Evolutionary conservation across 2,113 vertebrate genomes (phyloP).

Genomic region (Butorides virescens): DNA sequence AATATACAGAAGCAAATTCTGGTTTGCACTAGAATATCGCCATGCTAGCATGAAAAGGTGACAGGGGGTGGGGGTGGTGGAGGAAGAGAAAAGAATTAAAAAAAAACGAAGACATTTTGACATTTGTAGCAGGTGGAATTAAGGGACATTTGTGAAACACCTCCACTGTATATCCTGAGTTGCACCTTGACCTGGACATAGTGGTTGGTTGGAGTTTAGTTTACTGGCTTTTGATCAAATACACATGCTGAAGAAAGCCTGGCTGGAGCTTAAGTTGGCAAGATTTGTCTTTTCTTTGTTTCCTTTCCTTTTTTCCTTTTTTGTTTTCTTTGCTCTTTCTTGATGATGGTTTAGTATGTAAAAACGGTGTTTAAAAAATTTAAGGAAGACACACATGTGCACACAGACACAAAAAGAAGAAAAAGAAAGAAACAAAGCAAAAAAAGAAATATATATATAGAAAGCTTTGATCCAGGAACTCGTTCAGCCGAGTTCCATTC

Average conservation of each 20-base stretch:
- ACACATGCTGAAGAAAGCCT: not conserved
- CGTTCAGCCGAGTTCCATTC: not conserved
- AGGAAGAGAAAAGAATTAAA: not conserved
- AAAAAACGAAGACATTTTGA: not conserved
- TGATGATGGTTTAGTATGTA: not conserved
- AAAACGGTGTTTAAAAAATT: not conserved
- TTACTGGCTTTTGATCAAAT: not conserved
- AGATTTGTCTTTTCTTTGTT: not conserved
- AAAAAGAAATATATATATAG: too few relatives aligned
- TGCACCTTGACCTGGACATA: not conserved
- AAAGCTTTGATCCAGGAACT: not conserved
- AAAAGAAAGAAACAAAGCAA: not conserved
- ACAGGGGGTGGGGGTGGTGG: accelerated
- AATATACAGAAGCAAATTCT: not conserved
- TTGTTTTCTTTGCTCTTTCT: not conserved
- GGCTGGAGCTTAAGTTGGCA: not conserved
- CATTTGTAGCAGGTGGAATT: not conserved
- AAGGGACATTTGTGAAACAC: not conserved
- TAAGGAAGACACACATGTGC: not conserved
- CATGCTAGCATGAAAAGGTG: too few relatives aligned
- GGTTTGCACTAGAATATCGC: not conserved
- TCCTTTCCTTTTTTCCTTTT: not conserved
- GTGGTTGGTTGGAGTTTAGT: not conserved
- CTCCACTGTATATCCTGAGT: not conserved
- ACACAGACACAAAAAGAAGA: not conserved